Percentiles rank a stretch among this genome's conserved stretches.
Conservation (phyloP, 2,888 invertebrate species). For the Mesochorus sp. region DNA sequence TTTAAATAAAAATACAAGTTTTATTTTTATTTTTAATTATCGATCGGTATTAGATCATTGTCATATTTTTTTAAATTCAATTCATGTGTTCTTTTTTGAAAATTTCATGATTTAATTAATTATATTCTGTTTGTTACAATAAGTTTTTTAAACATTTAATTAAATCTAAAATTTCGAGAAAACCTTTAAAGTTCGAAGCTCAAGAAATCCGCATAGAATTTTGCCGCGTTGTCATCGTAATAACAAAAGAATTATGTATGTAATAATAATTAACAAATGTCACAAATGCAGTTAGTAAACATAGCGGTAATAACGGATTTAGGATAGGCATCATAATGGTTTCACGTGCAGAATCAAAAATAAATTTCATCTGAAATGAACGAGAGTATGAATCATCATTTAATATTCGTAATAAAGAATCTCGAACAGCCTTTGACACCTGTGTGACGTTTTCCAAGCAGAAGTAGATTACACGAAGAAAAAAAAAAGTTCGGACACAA, state of each 20-base stretch:
- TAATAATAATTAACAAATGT: not conserved
- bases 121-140: not conserved
- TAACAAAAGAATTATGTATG: not conserved
- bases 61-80: too few relatives aligned
- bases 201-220: not conserved
- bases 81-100: not conserved
- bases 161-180: not conserved
- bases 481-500: not conserved
- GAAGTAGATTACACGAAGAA: not conserved
- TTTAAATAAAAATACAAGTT: too few relatives aligned
- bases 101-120: not conserved
- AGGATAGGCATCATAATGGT: not conserved
- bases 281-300: slow-evolving; percentile 15
- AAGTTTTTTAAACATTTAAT: too few relatives aligned
- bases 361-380: not conserved
- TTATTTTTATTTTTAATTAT: too few relatives aligned
- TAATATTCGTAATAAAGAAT: not conserved
- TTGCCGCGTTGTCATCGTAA: slow-evolving; percentile 7
- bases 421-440: slow-evolving; percentile 36
- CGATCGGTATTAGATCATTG: too few relatives aligned
- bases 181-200: too few relatives aligned
- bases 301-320: slow-evolving; percentile 1
- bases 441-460: slow-evolving; percentile 34
- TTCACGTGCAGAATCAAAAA: not conserved
- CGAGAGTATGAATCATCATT: slow-evolving; percentile 37